These are phyloP conservation scores for Chascanopsetta lugubris DNA, from an alignment of 2,113 vertebrate species.

Conservation along the genomic window DNA sequence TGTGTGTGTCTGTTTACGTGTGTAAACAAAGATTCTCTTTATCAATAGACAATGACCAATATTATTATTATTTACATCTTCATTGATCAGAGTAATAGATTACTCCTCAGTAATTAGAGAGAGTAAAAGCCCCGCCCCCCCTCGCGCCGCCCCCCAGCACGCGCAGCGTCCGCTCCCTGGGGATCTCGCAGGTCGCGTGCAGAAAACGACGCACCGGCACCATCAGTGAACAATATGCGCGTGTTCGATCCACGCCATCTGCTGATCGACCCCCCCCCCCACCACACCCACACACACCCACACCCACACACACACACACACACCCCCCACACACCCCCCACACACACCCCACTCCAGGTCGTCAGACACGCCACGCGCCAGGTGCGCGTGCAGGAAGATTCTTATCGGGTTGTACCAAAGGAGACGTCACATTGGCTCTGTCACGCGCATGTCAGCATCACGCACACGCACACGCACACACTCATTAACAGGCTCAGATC, in stretches of 20 bases:
- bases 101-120: too few relatives aligned
- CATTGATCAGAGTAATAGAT: too few relatives aligned
- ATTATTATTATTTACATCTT: too few relatives aligned
- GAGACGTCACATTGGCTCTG: background rate
- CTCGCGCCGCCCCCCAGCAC: constrained; percentile 15
- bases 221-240: constrained; percentile 38
- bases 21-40: too few relatives aligned
- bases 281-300: background rate
- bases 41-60: too few relatives aligned
- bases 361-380: constrained; percentile 31
- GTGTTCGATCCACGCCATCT: constrained; percentile 61
- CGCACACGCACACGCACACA: too few relatives aligned
- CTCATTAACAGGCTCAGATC: too few relatives aligned
- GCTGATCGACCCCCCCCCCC: constrained; percentile 23
- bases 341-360: background rate
- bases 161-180: constrained; percentile 38
- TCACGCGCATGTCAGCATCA: constrained; percentile 19
- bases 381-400: constrained; percentile 10
- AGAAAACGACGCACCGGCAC: constrained; percentile 2
- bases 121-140: background rate
- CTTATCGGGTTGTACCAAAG: background rate
- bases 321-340: too few relatives aligned
- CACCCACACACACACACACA: too few relatives aligned
- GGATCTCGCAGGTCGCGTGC: constrained; percentile 27
- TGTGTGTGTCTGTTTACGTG: background rate